Base-by-base conservation (phyloP, 1,140 invertebrate species). In the Calycopis cecrops region DNA sequence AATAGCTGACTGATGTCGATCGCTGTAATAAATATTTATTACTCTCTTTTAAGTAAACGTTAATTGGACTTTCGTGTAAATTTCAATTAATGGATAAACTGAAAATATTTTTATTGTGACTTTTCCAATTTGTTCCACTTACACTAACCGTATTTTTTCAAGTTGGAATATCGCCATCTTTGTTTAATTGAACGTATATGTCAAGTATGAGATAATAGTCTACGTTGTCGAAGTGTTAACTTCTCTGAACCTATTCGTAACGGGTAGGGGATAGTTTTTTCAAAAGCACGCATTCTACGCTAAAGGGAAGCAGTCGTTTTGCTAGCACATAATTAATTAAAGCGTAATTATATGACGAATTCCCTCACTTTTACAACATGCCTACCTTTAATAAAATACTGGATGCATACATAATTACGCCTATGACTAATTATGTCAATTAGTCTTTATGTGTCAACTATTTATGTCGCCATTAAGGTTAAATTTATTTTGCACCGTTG, bases 391-490 rank as follows among this genome's bases (percentile, higher is more conserved):
- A 44, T 44, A 44, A 44, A 16, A 44, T 44, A 44, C 40, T 44
- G 16, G 40, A 16, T 40, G 38, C 38, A 40, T 44, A 44, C 40
- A 44, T 16, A 44, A 16, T 44, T 14, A 44, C 16, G 40, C 40
- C 40, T 44, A 44, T 44, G 40, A 44, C 40, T 44, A 44, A 16
- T 44, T 44, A 44, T 16, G 40, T 44, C 40, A 16, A 44, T 44
- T 44, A 44, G 40, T 44, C 40, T 44, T 44, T 44, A 44, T 44
- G 40, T 44, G 40, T 44, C 40, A 44, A 44, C 40, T 44, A 44
- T 44, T 44, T 44, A 9, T 44, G 40, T 44, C 12, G 40, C 40
- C 16, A 44, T 44, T 44, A 44, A 44, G 14, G 2, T 16, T 16
- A 44, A 1, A 44, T 44, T 44, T 44, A 44, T 44, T 44, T 16